Percentiles rank a stretch among this genome's conserved stretches.
Conservation (phyloP, 1,140 invertebrate genomes). For the Arion vulgaris region DNA sequence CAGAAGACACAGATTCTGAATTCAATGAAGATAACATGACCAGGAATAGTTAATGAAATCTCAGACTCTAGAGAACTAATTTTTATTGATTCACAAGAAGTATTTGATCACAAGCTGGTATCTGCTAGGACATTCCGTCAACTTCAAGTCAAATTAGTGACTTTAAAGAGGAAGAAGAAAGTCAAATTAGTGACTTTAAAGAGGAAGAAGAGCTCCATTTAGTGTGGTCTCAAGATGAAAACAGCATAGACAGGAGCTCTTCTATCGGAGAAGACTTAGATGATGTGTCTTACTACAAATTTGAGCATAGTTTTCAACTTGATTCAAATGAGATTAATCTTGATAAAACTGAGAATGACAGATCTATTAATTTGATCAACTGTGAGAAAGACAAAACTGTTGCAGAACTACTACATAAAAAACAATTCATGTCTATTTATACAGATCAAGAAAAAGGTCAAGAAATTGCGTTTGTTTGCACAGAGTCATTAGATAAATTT, state of each 20-base stretch:
- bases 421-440: too few relatives aligned
- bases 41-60: too few relatives aligned
- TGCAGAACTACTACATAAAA: too few relatives aligned
- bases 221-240: background rate
- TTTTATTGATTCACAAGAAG: too few relatives aligned
- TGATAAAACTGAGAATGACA: background rate
- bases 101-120: too few relatives aligned
- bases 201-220: constrained; percentile 1
- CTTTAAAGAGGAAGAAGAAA: background rate
- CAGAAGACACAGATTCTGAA: too few relatives aligned
- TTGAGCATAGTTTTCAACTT: background rate
- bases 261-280: background rate
- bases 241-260: background rate
- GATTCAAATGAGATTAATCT: background rate
- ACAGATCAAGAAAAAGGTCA: too few relatives aligned
- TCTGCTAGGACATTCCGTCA: background rate
- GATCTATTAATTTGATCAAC: background rate
- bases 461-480: too few relatives aligned
- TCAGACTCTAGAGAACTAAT: too few relatives aligned
- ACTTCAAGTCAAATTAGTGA: background rate
- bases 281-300: background rate
- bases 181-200: background rate
- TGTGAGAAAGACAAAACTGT: too few relatives aligned
- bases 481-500: too few relatives aligned
- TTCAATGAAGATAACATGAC: too few relatives aligned